phyloP scores from a whole-genome alignment of 92 coral and sea anemone species.

The Zoanthus gigantus region DNA sequence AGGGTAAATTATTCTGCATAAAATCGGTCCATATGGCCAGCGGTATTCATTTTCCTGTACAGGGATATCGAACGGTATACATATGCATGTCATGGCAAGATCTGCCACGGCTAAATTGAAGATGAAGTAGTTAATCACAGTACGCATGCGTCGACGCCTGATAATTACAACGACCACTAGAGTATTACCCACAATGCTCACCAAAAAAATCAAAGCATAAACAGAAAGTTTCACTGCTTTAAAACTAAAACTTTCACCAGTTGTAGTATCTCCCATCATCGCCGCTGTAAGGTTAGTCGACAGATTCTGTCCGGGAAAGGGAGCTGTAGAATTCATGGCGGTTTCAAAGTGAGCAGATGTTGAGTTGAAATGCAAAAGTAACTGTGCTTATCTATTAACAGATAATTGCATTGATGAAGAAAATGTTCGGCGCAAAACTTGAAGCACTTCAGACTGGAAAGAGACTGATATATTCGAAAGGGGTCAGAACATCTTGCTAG shows the following conservation, averaged over 20 bases:
- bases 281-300: not conserved
- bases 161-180: slow-evolving; percentile 91
- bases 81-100: slow-evolving; percentile 86
- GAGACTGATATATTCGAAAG: too few species aligned
- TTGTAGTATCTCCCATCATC: not conserved
- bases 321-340: not conserved
- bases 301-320: not conserved
- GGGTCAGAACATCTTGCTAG: too few species aligned
- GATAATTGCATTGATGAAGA: too few species aligned
- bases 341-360: not conserved
- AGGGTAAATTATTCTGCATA: slow-evolving; percentile 88
- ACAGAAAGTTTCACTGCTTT: slow-evolving; percentile 81
- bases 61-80: slow-evolving; percentile 94
- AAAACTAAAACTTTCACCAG: slow-evolving; percentile 73
- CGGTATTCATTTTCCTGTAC: slow-evolving; percentile 84
- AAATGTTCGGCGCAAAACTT: too few species aligned
- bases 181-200: slow-evolving; percentile 88
- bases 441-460: too few species aligned
- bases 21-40: slow-evolving; percentile 92
- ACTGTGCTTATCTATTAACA: not conserved
- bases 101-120: slow-evolving; percentile 93
- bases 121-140: slow-evolving; percentile 95
- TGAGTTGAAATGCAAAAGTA: not conserved
- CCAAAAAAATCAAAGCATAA: slow-evolving; percentile 86
- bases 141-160: slow-evolving; percentile 89